These are phyloP conservation scores for Cyprinodon tularosa DNA, from an alignment of 2,113 vertebrate species.

Conservation along the genomic window DNA sequence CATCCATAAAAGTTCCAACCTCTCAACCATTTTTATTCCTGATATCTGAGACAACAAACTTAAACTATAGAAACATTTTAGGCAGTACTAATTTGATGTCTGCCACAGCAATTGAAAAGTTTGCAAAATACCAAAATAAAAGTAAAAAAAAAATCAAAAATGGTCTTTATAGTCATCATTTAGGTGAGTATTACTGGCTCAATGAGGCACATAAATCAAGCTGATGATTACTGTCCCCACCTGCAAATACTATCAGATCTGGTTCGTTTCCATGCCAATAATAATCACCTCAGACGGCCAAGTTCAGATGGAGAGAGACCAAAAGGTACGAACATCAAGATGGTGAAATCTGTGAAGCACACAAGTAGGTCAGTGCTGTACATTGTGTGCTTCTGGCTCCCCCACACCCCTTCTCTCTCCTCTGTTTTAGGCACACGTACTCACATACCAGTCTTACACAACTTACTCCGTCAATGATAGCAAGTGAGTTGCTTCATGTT, in stretches of 20 bases:
- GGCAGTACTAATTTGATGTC: not conserved
- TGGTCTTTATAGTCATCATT: not conserved
- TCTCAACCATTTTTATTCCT: not conserved
- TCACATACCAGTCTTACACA: slow-evolving; percentile 44
- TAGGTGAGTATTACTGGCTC: not conserved
- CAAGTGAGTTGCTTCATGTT: slow-evolving; percentile 27
- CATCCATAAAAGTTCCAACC: not conserved
- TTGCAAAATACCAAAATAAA: too few species aligned
- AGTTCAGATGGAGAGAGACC: slow-evolving; percentile 43
- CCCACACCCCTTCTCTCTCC: not conserved
- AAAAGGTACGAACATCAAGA: slow-evolving; percentile 50
- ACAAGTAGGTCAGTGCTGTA: slow-evolving; percentile 55
- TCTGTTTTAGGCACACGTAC: slow-evolving; percentile 16
- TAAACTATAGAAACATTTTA: not conserved
- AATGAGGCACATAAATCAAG: slow-evolving; percentile 7
- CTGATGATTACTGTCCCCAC: slow-evolving; percentile 27
- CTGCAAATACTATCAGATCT: slow-evolving; percentile 34
- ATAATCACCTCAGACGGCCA: slow-evolving; percentile 22
- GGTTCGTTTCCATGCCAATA: slow-evolving; percentile 25
- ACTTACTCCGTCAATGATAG: slow-evolving; percentile 44
- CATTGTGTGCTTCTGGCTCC: slow-evolving; percentile 53
- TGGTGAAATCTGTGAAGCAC: slow-evolving; percentile 38
- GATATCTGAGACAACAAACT: not conserved
- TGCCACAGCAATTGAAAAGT: not conserved
- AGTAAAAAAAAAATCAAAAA: not conserved